Evolutionary conservation across 2,113 vertebrate species (phyloP).

Genomic region (Pachycephala philippinensis): DNA sequence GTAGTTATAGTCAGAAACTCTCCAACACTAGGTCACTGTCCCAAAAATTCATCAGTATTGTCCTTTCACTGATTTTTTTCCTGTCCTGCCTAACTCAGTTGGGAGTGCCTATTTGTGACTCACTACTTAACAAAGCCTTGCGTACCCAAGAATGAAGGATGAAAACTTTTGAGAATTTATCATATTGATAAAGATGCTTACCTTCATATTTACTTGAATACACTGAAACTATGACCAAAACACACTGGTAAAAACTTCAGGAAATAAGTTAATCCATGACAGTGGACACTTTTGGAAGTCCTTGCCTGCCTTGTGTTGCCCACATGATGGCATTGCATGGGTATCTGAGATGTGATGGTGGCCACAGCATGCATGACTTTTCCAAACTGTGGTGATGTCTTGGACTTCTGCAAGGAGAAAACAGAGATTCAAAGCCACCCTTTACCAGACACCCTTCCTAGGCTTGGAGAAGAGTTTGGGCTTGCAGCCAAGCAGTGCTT

Average conservation of each 20-base stretch:
- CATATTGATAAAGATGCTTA: neutral
- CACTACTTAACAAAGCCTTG: neutral
- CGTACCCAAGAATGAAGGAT: neutral
- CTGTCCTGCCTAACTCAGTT: neutral
- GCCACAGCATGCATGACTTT: neutral
- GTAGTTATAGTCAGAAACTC: neutral
- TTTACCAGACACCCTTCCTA: neutral
- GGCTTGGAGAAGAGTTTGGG: neutral
- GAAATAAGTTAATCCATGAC: neutral
- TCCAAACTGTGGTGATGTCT: neutral
- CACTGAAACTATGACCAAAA: neutral
- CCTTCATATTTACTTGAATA: neutral
- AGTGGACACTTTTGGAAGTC: neutral
- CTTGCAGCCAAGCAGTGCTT: neutral
- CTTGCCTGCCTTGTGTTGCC: neutral
- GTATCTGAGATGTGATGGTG: accelerated
- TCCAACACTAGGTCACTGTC: neutral
- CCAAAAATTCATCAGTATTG: neutral
- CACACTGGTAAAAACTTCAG: neutral
- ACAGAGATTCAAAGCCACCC: neutral
- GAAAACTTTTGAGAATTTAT: neutral
- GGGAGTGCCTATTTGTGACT: neutral
- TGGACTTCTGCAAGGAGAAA: neutral
- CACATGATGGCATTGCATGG: neutral
- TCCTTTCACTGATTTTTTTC: neutral